Base-by-base conservation (phyloP, 2,113 vertebrate genomes). In the Gobio gobio region DNA sequence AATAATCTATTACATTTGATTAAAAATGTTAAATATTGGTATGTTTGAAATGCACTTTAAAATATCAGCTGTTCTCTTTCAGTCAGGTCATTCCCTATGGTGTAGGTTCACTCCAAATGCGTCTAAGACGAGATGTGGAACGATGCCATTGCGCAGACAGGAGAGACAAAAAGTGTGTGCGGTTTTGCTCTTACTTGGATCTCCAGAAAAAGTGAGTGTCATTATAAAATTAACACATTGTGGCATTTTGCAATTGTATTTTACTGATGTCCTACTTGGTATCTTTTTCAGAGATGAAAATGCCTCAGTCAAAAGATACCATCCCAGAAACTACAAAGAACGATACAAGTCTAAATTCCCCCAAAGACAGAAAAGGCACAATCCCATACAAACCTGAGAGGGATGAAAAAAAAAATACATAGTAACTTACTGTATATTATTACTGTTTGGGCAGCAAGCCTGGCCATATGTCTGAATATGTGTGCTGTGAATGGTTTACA, bases 71-170 rank as follows among this genome's bases (percentile, higher is more conserved):
- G 4, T 86, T 83, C 10, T 88, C 87, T 81, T 87, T 0, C 89
- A 95, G 94, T 77, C 93, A 91, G 22, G 76, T 94, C 79, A 90
- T 93, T 83, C 92, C 94, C 0, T 94, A 94, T 4, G 94, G 94
- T 2, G 90, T 93, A 0, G 94, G 94, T 5, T 88, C 93, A 0
- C 83, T 89, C 3, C 86, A 86, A 6, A 85, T 78, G 58, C 90
- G 94, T 2, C 79, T 90, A 33, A 90, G 85, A 86, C 88, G 94
- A 75, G 90, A 91, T 0, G 81, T 91, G 22, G 8, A 68, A 16
- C 90, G 93, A 68, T 95, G 94, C 54, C 9, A 40, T 61, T 94
- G 94, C 76, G n/a, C 54, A 0, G 36, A 92, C 78, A 78, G 70
- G 10, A 76, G 45, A 75, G 93, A 95, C 74, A 6, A 2, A 0